Percentiles rank a stretch among this genome's conserved stretches.
phyloP scores from a whole-genome alignment of 2,888 invertebrate genomes.

The Hofmannophila pseudospretella region DNA sequence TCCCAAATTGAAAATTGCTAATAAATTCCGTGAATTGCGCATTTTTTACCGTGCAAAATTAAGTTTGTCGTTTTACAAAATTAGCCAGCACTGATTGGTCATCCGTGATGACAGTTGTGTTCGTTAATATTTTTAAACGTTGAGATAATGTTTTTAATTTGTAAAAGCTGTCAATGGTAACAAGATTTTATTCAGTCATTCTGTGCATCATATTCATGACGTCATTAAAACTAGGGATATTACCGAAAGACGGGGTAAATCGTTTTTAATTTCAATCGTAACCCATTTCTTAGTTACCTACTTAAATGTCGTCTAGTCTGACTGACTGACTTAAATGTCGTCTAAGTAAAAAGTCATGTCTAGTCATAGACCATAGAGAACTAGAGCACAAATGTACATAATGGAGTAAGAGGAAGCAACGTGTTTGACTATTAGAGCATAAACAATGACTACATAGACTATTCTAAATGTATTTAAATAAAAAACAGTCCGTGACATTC shows the following conservation, averaged over 20 bases:
- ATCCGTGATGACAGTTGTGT: slow-evolving; percentile 18
- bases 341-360: slow-evolving; percentile 1
- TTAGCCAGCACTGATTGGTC: slow-evolving; percentile 12
- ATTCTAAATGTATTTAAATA: no score
- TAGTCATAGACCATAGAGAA: slow-evolving; percentile 5
- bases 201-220: no score
- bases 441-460: no score
- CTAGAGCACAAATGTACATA: slow-evolving; percentile 12
- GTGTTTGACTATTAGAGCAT: neutral
- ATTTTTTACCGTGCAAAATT: neutral
- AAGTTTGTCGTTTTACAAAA: slow-evolving; percentile 8
- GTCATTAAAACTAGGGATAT: no score
- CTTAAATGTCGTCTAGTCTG: no score
- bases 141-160: slow-evolving; percentile 9
- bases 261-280: no score
- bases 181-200: no score
- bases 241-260: no score
- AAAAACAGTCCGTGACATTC: no score
- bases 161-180: neutral
- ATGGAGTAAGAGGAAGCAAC: slow-evolving; percentile 2
- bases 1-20: slow-evolving; percentile 1
- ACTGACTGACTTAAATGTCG: no score
- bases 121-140: slow-evolving; percentile 15
- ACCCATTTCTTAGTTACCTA: no score
- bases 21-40: neutral